Base-by-base conservation (phyloP, 1,140 invertebrate genomes). In the Dolichoris vasculosae region DNA sequence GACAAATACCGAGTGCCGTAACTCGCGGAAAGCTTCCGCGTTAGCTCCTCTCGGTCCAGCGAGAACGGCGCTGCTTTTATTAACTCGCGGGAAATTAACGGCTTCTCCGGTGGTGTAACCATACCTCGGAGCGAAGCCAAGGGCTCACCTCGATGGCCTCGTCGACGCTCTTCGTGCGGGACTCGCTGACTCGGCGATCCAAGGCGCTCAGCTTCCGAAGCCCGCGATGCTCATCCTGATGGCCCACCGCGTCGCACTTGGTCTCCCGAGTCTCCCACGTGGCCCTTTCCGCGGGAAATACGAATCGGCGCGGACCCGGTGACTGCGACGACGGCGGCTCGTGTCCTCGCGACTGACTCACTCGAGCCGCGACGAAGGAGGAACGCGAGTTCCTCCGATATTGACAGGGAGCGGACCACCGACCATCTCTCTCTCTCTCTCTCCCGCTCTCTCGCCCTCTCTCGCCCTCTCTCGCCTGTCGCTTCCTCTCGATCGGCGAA, bases 401-500 rank as follows among this genome's bases (percentile, higher is more conserved):
- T 43, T 73, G 69, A 73, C 69, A 73, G 69, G 38, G 69, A 26
- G 69, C 17, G 23, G 9, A 23, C 38, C 69, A 38, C 38, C 2
- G 38, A n/a, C n/a, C 75, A 67, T 86, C 55, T 73, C 69, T 73
- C 73, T 67, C 71, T 77, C 48, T 35, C 46, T 75, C 75, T 79
- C 75, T 76, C 59, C 51, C 48, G 83, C 83, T 38, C 79, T 83
- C 84, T 85, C 87, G 59, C 77, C 43, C 64, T 40, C 67, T 38
- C 69, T 75, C 81, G 35, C 79, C 48, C 63, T 69, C 59, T 48
- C 64, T n/a, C 79, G 15, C 81, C 2, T 38, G 26, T 64, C 15
- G 2, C 30, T 82, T 87, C 87, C 11, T 8, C 84, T 11, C 67
- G 48, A 7, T 26, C 43, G 64, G 32, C 30, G 46, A 77, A 48